Percentiles rank a stretch among this genome's conserved stretches.
These are phyloP conservation scores for Meteorus sp. DNA, from an alignment of 1,140 invertebrate genomes.

Conservation along the genomic window DNA sequence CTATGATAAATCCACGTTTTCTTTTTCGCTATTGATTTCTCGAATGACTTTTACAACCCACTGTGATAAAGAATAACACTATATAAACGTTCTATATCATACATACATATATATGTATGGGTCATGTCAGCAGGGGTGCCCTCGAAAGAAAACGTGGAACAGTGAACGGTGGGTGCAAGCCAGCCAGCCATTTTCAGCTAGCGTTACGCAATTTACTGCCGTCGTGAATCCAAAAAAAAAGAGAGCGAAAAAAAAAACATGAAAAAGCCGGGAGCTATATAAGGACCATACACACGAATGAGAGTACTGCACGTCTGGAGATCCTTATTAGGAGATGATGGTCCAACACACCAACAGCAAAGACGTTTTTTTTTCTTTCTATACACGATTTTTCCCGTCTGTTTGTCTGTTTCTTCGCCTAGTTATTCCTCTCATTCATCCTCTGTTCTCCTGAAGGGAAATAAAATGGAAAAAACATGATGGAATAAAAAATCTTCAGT, in stretches of 20 bases:
- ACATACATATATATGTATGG: too few relatives aligned
- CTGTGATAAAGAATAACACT: too few relatives aligned
- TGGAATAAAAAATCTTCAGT: too few relatives aligned
- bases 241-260: background rate
- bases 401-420: too few relatives aligned
- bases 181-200: slow-evolving; percentile 20
- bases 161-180: background rate
- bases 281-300: slow-evolving; percentile 6
- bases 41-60: too few relatives aligned
- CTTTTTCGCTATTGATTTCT: too few relatives aligned
- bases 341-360: background rate
- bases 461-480: too few relatives aligned
- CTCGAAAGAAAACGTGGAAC: background rate
- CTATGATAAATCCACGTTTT: too few relatives aligned
- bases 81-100: too few relatives aligned
- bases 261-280: slow-evolving; percentile 14
- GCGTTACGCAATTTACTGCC: slow-evolving; percentile 29
- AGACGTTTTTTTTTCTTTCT: background rate
- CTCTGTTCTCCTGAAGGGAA: too few relatives aligned
- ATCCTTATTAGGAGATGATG: slow-evolving; percentile 34
- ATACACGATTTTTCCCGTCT: too few relatives aligned
- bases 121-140: background rate
- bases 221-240: slow-evolving; percentile 8
- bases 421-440: too few relatives aligned
- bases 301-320: slow-evolving; percentile 1